Percentiles rank a stretch among this genome's conserved stretches.
Evolutionary conservation across 2,888 invertebrate species (phyloP).

Genomic region (Caenorhabditis sp.): DNA sequence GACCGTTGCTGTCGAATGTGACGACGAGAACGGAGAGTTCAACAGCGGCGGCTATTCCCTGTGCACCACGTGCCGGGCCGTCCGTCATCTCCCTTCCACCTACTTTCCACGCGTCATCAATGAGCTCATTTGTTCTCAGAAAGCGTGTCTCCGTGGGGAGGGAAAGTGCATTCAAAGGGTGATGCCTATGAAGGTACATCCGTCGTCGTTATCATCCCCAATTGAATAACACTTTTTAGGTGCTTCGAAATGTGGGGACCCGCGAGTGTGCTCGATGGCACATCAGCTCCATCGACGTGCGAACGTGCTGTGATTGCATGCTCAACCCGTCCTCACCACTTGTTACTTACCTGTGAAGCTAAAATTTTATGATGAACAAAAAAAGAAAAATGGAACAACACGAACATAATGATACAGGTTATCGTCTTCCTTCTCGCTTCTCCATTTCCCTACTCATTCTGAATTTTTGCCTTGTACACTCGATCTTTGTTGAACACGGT

Average conservation of each 20-base stretch:
- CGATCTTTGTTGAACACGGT: conserved; percentile 58
- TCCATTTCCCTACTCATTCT: conserved; percentile 1
- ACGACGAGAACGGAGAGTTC: conserved; percentile 56
- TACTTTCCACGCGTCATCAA: conserved; percentile 70
- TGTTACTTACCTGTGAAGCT: conserved; percentile 56
- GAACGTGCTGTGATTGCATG: conserved; percentile 71
- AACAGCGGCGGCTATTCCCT: conserved; percentile 56
- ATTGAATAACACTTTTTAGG: no score
- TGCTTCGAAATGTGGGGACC: conserved; percentile 65
- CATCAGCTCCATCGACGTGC: conserved; percentile 58
- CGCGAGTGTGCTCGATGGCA: conserved; percentile 65
- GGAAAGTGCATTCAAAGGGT: conserved; percentile 69
- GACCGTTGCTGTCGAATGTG: conserved; percentile 68
- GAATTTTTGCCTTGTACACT: conserved; percentile 37
- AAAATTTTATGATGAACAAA: neutral
- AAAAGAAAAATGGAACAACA: conserved; percentile 12
- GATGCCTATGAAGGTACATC: conserved; percentile 68
- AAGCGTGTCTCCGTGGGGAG: conserved; percentile 63
- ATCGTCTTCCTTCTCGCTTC: neutral
- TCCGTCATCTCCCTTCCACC: conserved; percentile 62
- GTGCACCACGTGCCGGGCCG: conserved; percentile 63
- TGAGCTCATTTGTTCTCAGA: conserved; percentile 67
- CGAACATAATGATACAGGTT: conserved; percentile 34
- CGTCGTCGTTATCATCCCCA: no score
- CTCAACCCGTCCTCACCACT: conserved; percentile 66